phyloP scores from a whole-genome alignment of 2,113 vertebrate species.

The Oncorhynchus kisutch region DNA sequence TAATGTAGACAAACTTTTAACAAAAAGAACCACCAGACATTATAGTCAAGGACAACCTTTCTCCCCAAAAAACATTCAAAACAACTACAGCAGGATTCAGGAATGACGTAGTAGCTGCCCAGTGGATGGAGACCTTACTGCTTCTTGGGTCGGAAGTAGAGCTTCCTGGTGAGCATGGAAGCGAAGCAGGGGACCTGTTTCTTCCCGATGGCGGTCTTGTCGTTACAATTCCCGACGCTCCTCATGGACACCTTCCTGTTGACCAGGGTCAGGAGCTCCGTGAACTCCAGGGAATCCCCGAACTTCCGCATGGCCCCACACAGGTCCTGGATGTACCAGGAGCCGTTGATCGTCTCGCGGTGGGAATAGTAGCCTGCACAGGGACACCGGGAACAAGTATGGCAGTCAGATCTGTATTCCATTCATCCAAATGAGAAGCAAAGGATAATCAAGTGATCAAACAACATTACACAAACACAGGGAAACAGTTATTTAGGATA shows the following conservation, averaged over 20 bases:
- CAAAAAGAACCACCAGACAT: neutral
- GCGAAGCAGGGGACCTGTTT: slow-evolving; percentile 96
- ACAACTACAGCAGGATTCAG: neutral
- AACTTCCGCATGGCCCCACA: slow-evolving; percentile 79
- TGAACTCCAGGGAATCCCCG: slow-evolving; percentile 84
- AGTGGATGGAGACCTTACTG: slow-evolving; percentile 6
- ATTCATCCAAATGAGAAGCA: no score
- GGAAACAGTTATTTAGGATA: neutral
- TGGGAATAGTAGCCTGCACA: slow-evolving; percentile 91
- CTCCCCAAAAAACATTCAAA: neutral
- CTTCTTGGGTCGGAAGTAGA: slow-evolving; percentile 83
- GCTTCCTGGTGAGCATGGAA: slow-evolving; percentile 96
- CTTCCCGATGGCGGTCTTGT: slow-evolving; percentile 80
- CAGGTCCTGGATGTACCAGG: slow-evolving; percentile 96
- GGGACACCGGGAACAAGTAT: neutral
- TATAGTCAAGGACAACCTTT: neutral
- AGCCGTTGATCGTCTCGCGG: slow-evolving; percentile 85
- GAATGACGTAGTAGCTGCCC: neutral
- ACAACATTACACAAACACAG: neutral
- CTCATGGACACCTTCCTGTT: slow-evolving; percentile 90
- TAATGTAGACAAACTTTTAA: neutral
- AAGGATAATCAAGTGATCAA: neutral
- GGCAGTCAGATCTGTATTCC: no score
- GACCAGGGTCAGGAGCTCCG: slow-evolving; percentile 89
- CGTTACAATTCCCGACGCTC: slow-evolving; percentile 67